A percentile compares a stretch with the other conserved stretches of the same genome.
Evolutionary conservation across 1,140 invertebrate species (phyloP).

Genomic region (Branchinecta lynchi): DNA sequence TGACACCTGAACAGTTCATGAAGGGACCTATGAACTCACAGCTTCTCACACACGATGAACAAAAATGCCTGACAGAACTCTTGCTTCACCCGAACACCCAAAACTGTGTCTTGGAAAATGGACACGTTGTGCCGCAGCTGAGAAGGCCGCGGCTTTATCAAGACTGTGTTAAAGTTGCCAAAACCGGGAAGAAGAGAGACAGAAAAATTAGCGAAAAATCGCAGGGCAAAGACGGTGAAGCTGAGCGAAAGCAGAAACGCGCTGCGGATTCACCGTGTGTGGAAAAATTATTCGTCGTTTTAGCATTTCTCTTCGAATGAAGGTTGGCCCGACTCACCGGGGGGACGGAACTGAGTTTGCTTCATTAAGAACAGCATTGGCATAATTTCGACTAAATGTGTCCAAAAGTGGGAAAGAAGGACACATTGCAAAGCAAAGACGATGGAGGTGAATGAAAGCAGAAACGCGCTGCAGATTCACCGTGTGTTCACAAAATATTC

Average conservation of each 20-base stretch:
- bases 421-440: too few relatives aligned
- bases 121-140: not conserved
- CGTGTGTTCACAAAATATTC: too few relatives aligned
- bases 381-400: too few relatives aligned
- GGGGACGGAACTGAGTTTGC: too few relatives aligned
- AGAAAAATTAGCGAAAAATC: slow-evolving; percentile 5
- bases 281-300: slow-evolving; percentile 19
- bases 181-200: not conserved
- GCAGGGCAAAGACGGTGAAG: not conserved
- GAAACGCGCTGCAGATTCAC: too few relatives aligned
- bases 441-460: too few relatives aligned
- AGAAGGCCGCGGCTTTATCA: not conserved
- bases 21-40: slow-evolving; percentile 32
- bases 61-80: slow-evolving; percentile 24
- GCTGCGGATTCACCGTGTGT: slow-evolving; percentile 10
- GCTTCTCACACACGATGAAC: slow-evolving; percentile 31
- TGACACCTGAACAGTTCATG: slow-evolving; percentile 43
- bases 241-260: not conserved
- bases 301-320: slow-evolving; percentile 20
- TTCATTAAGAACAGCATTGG: too few relatives aligned
- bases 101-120: not conserved
- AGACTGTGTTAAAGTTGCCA: not conserved
- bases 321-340: not conserved
- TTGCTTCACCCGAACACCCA: not conserved
- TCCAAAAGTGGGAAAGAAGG: too few relatives aligned